Percentiles rank a stretch among this genome's conserved stretches.
Conservation (phyloP, 2,888 invertebrate genomes). For the Orgyia antiqua region DNA sequence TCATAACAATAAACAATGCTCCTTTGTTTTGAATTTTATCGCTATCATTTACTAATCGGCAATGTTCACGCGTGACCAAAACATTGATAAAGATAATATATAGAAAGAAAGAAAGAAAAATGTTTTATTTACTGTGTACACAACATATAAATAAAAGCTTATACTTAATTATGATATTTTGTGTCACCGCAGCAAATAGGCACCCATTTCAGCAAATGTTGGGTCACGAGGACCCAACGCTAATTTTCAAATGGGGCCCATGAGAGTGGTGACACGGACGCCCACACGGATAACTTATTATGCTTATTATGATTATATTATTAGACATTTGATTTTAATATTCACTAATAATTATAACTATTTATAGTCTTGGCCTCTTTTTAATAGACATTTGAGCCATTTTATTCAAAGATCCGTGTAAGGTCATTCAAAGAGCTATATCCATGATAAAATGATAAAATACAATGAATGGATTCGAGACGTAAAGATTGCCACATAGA, state of each 20-base stretch:
- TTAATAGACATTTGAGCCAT: constrained; percentile 1
- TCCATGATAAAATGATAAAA: neutral
- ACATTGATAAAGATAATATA: constrained; percentile 7
- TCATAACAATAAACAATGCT: constrained; percentile 19
- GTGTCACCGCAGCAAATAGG: too few relatives aligned
- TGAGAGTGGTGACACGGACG: too few relatives aligned
- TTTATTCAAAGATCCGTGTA: neutral
- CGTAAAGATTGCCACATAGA: neutral
- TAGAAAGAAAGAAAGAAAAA: too few relatives aligned
- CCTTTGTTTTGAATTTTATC: constrained; percentile 21
- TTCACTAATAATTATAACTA: neutral
- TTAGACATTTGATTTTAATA: too few relatives aligned
- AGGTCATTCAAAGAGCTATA: neutral
- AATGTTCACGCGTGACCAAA: constrained; percentile 8
- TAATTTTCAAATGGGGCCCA: too few relatives aligned
- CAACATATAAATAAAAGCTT: too few relatives aligned
- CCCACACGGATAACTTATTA: too few relatives aligned
- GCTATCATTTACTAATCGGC: constrained; percentile 7
- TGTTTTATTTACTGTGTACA: too few relatives aligned
- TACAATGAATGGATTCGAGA: neutral
- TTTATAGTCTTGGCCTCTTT: constrained; percentile 1
- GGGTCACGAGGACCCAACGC: too few relatives aligned
- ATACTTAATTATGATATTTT: too few relatives aligned
- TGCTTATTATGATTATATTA: too few relatives aligned
- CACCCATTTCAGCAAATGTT: too few relatives aligned